A percentile compares a stretch with the other conserved stretches of the same genome.
These are phyloP conservation scores for Uria lomvia DNA, from an alignment of 2,113 vertebrate genomes.

Conservation along the genomic window DNA sequence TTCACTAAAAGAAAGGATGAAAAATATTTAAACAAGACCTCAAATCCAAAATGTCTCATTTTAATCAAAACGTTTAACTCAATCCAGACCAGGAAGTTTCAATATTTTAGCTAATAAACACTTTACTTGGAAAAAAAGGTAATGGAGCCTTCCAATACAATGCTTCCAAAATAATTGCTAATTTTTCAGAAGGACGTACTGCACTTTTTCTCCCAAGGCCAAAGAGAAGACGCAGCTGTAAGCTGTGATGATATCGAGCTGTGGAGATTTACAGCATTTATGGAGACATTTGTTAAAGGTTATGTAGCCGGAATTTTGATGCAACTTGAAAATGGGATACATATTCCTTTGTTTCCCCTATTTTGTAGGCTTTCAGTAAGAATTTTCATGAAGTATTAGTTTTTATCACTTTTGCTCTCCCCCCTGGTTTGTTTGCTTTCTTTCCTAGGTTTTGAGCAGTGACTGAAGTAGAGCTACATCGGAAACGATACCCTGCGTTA, in stretches of 20 bases:
- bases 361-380: background rate
- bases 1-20: background rate
- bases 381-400: background rate
- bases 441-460: background rate
- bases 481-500: background rate
- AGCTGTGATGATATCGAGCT: background rate
- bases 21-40: background rate
- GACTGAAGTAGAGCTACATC: background rate
- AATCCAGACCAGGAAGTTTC: background rate
- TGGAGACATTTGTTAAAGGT: background rate
- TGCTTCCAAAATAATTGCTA: background rate
- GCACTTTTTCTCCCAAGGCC: background rate
- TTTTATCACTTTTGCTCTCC: background rate
- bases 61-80: background rate
- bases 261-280: background rate
- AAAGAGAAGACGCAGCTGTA: background rate
- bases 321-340: background rate
- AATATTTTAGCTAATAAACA: background rate
- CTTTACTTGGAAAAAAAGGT: background rate
- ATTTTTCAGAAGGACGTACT: background rate
- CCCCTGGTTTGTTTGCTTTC: background rate
- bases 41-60: background rate
- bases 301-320: background rate
- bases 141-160: background rate
- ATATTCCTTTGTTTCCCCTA: no score